Percentiles rank a stretch among this genome's conserved stretches.
Conservation (phyloP, 2,113 vertebrate species). For the Trematocara marginatum region DNA sequence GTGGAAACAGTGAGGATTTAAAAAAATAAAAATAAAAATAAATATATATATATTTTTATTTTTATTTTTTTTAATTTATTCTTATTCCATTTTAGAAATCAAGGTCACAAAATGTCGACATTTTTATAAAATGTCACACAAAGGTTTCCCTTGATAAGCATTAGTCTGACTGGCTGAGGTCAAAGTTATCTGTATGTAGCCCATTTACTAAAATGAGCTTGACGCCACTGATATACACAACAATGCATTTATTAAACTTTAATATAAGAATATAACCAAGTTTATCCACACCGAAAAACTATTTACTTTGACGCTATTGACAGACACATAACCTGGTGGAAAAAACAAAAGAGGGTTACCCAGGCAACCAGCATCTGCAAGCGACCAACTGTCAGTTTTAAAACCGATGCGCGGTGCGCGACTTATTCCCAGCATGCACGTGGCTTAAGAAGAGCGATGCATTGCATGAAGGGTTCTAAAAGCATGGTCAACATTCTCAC, state of each 20-base stretch:
- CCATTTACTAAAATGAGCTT: neutral
- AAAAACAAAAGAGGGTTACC: neutral
- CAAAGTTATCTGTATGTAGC: neutral
- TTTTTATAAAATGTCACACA: neutral
- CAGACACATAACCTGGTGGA: neutral
- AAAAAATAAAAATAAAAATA: too few relatives aligned
- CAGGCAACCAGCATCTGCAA: neutral
- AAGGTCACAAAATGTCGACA: neutral
- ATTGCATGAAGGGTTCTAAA: neutral
- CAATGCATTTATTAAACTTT: neutral
- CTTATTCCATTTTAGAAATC: neutral
- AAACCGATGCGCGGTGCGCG: accelerated
- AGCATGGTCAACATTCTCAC: neutral
- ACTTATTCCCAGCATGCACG: accelerated
- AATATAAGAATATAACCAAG: neutral
- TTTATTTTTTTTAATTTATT: neutral
- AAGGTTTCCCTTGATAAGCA: neutral
- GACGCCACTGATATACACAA: neutral
- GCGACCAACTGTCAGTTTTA: neutral
- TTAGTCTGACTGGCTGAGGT: neutral
- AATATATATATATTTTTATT: too few relatives aligned
- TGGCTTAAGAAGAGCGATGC: neutral
- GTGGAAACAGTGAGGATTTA: neutral
- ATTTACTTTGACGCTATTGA: neutral
- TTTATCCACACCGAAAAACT: neutral